A percentile compares a stretch with the other conserved stretches of the same genome.
Conservation (phyloP, 1,140 invertebrate genomes). For the Scylla paramamosain region DNA sequence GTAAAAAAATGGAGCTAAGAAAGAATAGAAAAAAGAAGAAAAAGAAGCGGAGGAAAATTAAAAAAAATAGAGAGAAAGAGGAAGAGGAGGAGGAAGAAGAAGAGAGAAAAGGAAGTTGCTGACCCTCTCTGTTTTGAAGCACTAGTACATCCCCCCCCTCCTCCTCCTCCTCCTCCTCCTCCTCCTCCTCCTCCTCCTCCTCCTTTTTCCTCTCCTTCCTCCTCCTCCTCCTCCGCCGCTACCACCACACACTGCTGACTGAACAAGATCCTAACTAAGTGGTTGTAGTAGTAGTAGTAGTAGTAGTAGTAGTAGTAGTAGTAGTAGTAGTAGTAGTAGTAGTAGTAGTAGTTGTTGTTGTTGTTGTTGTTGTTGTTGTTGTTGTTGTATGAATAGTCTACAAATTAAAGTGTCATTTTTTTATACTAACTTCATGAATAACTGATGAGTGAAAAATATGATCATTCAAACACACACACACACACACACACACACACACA, state of each 20-base stretch:
- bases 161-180: background rate
- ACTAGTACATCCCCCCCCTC: background rate
- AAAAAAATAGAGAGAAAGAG: background rate
- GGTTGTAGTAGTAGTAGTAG: background rate
- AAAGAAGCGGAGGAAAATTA: background rate
- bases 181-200: too few relatives aligned
- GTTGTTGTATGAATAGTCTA: background rate
- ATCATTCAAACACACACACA: background rate
- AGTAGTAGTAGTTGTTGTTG: background rate
- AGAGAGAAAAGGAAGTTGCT: background rate
- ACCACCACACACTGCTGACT: too few relatives aligned
- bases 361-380: background rate
- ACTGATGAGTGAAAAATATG: too few relatives aligned
- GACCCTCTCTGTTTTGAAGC: background rate
- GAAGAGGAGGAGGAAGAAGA: too few relatives aligned
- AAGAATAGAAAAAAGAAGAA: background rate
- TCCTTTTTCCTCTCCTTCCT: too few relatives aligned
- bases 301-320: constrained; percentile 11
- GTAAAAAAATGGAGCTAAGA: background rate
- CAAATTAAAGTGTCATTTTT: background rate
- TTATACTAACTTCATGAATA: background rate
- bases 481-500: background rate
- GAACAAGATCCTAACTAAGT: background rate
- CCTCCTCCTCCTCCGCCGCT: too few relatives aligned
- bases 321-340: constrained; percentile 22